Evolutionary conservation across 2,797 vertebrate genomes (phyloP).

Genomic region (Chelmon rostratus): DNA sequence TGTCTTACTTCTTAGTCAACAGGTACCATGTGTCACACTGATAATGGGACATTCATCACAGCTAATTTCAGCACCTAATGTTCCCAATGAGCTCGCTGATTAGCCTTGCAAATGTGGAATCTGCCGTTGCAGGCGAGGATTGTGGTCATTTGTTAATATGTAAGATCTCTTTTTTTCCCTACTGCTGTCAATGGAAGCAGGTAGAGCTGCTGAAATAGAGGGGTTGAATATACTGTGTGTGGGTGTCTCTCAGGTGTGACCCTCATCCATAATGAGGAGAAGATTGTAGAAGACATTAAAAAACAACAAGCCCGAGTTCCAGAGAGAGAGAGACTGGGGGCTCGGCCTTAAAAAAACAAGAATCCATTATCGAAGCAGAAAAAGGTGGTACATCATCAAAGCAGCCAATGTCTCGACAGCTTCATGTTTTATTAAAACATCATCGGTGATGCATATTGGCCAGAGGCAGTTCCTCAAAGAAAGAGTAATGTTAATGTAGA

Average conservation of each 20-base stretch:
- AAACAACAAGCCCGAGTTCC: background rate
- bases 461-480: background rate
- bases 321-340: background rate
- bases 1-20: conserved; percentile 28
- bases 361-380: conserved; percentile 8
- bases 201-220: background rate
- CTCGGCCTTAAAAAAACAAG: conserved; percentile 1
- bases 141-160: conserved; percentile 14
- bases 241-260: background rate
- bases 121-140: background rate
- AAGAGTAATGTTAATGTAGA: background rate
- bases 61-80: conserved; percentile 40
- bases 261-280: conserved; percentile 2
- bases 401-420: conserved; percentile 12
- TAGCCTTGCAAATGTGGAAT: conserved; percentile 30
- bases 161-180: background rate
- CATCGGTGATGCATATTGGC: conserved; percentile 1
- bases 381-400: conserved; percentile 28
- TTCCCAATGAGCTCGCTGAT: conserved; percentile 43
- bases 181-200: background rate
- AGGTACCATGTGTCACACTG: conserved; percentile 20
- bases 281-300: background rate
- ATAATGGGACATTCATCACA: conserved; percentile 37
- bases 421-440: conserved; percentile 21
- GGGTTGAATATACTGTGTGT: background rate